Evolutionary conservation across 1,140 invertebrate genomes (phyloP).

Genomic region (Chironomus tepperi): DNA sequence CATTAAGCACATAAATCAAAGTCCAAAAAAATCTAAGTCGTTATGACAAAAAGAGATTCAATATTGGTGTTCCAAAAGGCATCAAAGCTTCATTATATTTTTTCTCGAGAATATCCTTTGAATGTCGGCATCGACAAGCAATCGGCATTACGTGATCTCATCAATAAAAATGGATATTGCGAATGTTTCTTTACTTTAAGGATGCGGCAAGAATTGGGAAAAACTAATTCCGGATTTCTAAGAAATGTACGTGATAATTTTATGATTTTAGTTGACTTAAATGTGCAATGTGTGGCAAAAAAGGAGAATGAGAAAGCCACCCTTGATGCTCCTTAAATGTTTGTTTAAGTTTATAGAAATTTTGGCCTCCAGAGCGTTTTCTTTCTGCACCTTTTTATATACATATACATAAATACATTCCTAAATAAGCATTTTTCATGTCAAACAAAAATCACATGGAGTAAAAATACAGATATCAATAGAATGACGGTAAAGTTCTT

Average conservation of each 20-base stretch:
- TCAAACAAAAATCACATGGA: constrained; percentile 6
- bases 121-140: background rate
- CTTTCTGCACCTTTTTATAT: constrained; percentile 19
- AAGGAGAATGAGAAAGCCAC: background rate
- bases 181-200: background rate
- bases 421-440: constrained; percentile 19
- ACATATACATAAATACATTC: background rate
- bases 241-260: constrained; percentile 14
- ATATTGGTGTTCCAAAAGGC: no score
- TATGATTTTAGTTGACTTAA: background rate
- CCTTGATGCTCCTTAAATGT: background rate
- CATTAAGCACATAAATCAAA: no score
- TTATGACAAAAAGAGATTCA: no score
- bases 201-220: background rate
- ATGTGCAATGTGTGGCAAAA: constrained; percentile 3
- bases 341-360: constrained; percentile 15
- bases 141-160: constrained; percentile 11
- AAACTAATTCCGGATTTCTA: background rate
- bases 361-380: background rate
- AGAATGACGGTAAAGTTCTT: constrained; percentile 14
- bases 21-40: no score
- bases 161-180: background rate
- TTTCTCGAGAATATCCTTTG: background rate
- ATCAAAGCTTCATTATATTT: no score
- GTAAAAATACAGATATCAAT: background rate